phyloP scores from a whole-genome alignment of 2,888 invertebrate species.

The Capitulum mitella region DNA sequence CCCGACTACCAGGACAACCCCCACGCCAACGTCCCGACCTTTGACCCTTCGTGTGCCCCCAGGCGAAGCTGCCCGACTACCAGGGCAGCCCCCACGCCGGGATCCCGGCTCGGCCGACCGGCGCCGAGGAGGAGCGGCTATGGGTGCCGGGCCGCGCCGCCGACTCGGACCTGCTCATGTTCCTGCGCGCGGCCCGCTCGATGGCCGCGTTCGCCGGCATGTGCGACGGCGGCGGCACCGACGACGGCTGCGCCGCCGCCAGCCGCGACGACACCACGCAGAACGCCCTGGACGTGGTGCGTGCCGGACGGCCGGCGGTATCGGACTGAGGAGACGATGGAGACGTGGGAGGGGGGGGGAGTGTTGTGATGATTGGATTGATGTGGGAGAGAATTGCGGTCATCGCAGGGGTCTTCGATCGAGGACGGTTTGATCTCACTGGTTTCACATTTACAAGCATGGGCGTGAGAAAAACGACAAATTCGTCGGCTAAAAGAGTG shows the following conservation, averaged over 20 bases:
- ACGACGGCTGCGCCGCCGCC: constrained; percentile 94
- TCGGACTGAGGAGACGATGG: too few species aligned
- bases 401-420: too few species aligned
- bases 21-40: too few species aligned
- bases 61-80: constrained; percentile 58
- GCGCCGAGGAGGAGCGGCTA: constrained; percentile 68
- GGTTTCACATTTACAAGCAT: too few species aligned
- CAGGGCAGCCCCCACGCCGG: constrained; percentile 41
- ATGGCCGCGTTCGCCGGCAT: constrained; percentile 98
- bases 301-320: too few species aligned
- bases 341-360: not conserved
- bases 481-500: too few species aligned
- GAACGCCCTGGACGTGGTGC: constrained; percentile 86
- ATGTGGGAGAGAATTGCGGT: too few species aligned
- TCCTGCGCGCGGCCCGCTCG: constrained; percentile 89
- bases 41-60: too few species aligned
- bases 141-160: constrained; percentile 79
- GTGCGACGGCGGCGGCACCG: constrained; percentile 96
- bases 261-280: constrained; percentile 95
- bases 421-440: too few species aligned
- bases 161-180: constrained; percentile 95
- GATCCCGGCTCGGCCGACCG: constrained; percentile 26
- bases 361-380: not conserved
- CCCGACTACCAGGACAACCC: too few species aligned
- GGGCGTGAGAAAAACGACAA: too few species aligned